Evolutionary conservation across 2,888 invertebrate species (phyloP).

Genomic region (Philonicus albiceps): DNA sequence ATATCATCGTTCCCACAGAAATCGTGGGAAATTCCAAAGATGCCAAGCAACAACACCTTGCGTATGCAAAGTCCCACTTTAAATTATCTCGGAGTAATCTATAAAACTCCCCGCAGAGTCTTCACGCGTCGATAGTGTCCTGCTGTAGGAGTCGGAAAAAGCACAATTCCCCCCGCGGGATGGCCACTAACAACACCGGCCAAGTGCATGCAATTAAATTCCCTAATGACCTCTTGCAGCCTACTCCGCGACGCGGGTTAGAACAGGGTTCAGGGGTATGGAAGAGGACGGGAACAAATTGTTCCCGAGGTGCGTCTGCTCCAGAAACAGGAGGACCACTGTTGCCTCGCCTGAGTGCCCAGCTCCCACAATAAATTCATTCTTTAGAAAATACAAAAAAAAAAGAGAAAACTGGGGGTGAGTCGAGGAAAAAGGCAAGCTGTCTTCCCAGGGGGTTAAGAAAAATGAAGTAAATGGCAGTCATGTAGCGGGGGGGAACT

Average conservation of each 20-base stretch:
- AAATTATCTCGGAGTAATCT: not conserved
- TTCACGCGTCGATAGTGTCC: not conserved
- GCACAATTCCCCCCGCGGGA: not conserved
- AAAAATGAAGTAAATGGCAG: constrained; percentile 8
- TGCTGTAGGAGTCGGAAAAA: not conserved
- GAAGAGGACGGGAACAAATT: not conserved
- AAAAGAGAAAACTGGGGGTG: not conserved
- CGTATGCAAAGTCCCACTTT: not conserved
- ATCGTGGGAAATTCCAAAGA: not conserved
- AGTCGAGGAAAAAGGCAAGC: not conserved
- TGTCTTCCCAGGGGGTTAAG: constrained; percentile 19
- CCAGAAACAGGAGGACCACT: not conserved
- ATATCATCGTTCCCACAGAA: not conserved
- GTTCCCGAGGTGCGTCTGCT: not conserved
- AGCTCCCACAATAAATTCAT: not conserved
- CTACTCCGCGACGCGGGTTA: not conserved
- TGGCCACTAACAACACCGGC: not conserved
- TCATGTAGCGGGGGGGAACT: not conserved
- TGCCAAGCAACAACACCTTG: not conserved
- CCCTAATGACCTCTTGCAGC: not conserved
- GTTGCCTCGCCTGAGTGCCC: not conserved
- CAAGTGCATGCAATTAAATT: constrained; percentile 27
- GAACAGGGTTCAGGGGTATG: too few relatives aligned
- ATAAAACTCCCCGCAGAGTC: not conserved
- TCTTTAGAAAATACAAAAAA: not conserved